phyloP scores from a whole-genome alignment of 1,140 invertebrate genomes.

The Cydia pomonella region DNA sequence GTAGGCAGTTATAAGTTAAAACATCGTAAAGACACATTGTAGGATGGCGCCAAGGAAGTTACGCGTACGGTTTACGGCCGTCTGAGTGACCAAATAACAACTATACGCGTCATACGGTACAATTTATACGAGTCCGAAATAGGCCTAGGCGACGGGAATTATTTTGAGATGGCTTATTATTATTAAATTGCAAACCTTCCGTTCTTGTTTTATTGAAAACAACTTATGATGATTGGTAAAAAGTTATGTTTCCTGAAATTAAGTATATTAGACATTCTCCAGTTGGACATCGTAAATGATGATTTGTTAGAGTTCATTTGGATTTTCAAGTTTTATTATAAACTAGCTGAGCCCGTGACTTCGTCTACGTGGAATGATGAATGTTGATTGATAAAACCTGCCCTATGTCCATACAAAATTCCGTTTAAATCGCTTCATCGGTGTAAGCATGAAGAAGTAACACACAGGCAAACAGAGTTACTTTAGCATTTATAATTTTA shows the following conservation, averaged over 20 bases:
- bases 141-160: constrained; percentile 11
- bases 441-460: too few relatives aligned
- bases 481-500: too few relatives aligned
- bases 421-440: too few relatives aligned
- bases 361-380: too few relatives aligned
- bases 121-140: constrained; percentile 17
- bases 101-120: constrained; percentile 1
- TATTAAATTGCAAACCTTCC: neutral
- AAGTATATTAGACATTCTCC: too few relatives aligned
- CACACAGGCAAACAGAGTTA: too few relatives aligned
- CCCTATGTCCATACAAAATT: too few relatives aligned
- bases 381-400: too few relatives aligned
- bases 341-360: too few relatives aligned
- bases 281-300: neutral
- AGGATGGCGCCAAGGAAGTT: constrained; percentile 29
- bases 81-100: constrained; percentile 28
- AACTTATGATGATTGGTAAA: neutral
- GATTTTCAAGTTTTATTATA: neutral
- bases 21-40: constrained; percentile 32
- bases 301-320: neutral
- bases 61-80: constrained; percentile 20
- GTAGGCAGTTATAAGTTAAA: constrained; percentile 21
- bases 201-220: constrained; percentile 11
- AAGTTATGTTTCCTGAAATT: neutral
- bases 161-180: neutral